Conservation (phyloP, 1,140 invertebrate species). For the Aphelinus atriplicis region DNA sequence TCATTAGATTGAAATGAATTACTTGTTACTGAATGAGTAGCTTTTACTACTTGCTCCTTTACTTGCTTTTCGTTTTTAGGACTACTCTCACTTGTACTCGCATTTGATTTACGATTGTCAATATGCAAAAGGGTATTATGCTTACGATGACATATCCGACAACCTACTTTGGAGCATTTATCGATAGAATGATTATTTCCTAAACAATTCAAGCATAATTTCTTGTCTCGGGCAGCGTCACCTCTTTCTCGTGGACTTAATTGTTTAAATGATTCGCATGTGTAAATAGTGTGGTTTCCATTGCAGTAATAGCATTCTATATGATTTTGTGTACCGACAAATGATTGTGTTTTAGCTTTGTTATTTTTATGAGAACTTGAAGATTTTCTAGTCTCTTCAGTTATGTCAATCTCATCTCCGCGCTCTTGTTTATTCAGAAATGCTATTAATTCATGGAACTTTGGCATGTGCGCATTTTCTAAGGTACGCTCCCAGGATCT, state of each 20-base stretch:
- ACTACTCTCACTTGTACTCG: not conserved
- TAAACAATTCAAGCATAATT: constrained; percentile 6
- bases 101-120: not conserved
- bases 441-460: not conserved
- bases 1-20: not conserved
- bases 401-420: not conserved
- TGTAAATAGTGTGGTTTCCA: not conserved
- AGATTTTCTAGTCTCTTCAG: not conserved
- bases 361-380: not conserved
- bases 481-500: not conserved
- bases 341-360: not conserved
- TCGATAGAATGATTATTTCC: not conserved
- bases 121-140: no score
- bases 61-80: not conserved
- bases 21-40: no score
- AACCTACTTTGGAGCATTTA: not conserved
- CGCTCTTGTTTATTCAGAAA: not conserved
- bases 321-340: not conserved
- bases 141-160: not conserved
- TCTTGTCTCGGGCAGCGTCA: not conserved
- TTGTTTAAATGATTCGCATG: not conserved
- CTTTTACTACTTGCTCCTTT: no score
- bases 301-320: not conserved
- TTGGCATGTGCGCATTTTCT: not conserved
- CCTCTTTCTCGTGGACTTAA: not conserved